Evolutionary conservation across 2,888 invertebrate species (phyloP).

Genomic region (Sycophila texana): DNA sequence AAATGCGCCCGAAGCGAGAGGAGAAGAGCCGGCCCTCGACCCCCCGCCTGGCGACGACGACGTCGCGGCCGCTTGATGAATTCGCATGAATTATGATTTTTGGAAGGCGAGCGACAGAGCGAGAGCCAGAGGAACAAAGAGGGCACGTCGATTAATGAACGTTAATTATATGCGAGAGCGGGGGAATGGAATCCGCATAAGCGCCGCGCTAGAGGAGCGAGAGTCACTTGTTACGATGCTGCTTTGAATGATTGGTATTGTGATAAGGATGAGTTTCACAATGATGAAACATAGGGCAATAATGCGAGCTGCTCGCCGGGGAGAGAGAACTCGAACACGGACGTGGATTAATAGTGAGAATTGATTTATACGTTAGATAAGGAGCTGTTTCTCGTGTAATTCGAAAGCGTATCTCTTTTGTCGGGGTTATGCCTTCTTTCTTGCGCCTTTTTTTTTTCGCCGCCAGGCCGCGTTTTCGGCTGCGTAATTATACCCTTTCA

Average conservation of each 20-base stretch:
- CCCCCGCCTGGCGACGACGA: constrained; percentile 25
- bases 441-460: constrained; percentile 55
- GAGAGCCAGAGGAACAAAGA: constrained; percentile 19
- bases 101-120: constrained; percentile 18
- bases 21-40: constrained; percentile 48
- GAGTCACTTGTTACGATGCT: constrained; percentile 45
- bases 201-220: constrained; percentile 5
- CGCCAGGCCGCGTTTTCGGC: constrained; percentile 21
- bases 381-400: constrained; percentile 44
- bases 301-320: constrained; percentile 11
- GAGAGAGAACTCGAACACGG: constrained; percentile 40
- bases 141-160: constrained; percentile 52
- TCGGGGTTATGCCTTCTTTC: constrained; percentile 28
- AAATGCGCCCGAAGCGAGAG: constrained; percentile 42
- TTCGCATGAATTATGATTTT: constrained; percentile 58
- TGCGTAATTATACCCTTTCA: constrained; percentile 47
- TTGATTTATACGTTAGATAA: constrained; percentile 55
- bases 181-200: constrained; percentile 8
- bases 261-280: constrained; percentile 57
- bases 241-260: constrained; percentile 48
- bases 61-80: constrained; percentile 36
- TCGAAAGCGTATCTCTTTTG: constrained; percentile 47
- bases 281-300: constrained; percentile 51
- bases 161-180: constrained; percentile 53
- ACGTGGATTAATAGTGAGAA: constrained; percentile 57